A percentile compares a stretch with the other conserved stretches of the same genome.
phyloP scores from a whole-genome alignment of 2,888 invertebrate species.

The Tetragnatha montana region DNA sequence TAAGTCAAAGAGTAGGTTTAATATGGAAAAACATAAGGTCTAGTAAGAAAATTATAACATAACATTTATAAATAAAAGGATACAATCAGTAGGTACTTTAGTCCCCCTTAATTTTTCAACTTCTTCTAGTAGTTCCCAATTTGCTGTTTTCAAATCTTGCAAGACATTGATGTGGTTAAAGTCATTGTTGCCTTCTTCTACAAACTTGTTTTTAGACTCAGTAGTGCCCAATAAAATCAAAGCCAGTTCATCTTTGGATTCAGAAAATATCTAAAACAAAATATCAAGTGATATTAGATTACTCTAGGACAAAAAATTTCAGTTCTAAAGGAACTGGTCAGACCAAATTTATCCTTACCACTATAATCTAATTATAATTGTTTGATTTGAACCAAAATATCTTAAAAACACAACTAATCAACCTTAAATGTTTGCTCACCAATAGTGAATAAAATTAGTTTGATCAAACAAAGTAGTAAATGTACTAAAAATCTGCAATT shows the following conservation, averaged over 20 bases:
- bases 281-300: neutral
- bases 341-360: neutral
- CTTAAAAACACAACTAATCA: too few species aligned
- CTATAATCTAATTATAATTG: too few species aligned
- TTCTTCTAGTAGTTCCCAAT: slow-evolving; percentile 81
- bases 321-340: neutral
- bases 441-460: too few species aligned
- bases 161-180: slow-evolving; percentile 81
- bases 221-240: slow-evolving; percentile 82
- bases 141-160: slow-evolving; percentile 79
- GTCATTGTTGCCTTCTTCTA: slow-evolving; percentile 73
- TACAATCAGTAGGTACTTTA: slow-evolving; percentile 81
- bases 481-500: too few species aligned
- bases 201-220: slow-evolving; percentile 79
- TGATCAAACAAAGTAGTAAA: too few species aligned
- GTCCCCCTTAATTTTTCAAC: slow-evolving; percentile 76
- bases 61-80: slow-evolving; percentile 73
- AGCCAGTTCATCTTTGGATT: slow-evolving; percentile 82
- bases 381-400: too few species aligned
- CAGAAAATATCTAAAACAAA: slow-evolving; percentile 80
- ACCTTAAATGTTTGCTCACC: too few species aligned
- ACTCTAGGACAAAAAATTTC: neutral
- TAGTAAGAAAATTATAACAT: too few species aligned
- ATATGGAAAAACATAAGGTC: too few species aligned
- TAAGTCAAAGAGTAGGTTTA: too few species aligned